Conservation (phyloP, 2,888 invertebrate genomes). For the Volucella bombylans region DNA sequence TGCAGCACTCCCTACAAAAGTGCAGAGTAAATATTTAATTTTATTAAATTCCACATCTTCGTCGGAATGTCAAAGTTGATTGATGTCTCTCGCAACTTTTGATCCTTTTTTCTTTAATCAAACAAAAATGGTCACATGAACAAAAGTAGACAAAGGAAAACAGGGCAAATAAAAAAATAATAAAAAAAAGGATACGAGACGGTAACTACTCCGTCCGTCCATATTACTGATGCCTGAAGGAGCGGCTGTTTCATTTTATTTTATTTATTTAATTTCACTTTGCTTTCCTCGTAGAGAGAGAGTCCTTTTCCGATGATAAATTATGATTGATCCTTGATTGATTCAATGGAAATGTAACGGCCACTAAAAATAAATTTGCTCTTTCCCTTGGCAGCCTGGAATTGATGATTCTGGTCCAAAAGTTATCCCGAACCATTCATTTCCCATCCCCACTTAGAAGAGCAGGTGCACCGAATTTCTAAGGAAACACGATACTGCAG, state of each 20-base stretch:
- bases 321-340: conserved; percentile 69
- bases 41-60: conserved; percentile 20
- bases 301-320: conserved; percentile 58
- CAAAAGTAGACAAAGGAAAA: not conserved
- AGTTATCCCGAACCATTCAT: conserved; percentile 26
- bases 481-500: not conserved
- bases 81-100: conserved; percentile 30
- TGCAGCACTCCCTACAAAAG: not conserved
- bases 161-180: conserved; percentile 9
- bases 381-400: not conserved
- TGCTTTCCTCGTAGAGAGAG: not conserved
- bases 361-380: not conserved
- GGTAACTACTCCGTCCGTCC: conserved; percentile 13
- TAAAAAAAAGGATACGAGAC: conserved; percentile 42
- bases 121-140: conserved; percentile 28
- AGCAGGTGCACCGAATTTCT: conserved; percentile 39
- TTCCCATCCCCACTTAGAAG: conserved; percentile 8
- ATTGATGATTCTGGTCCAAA: conserved; percentile 53
- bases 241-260: conserved; percentile 6
- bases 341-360: conserved; percentile 37
- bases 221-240: conserved; percentile 17
- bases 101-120: conserved; percentile 35
- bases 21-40: conserved; percentile 11
- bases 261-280: conserved; percentile 13
- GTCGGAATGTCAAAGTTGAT: conserved; percentile 42